Evolutionary conservation across 2,113 vertebrate species (phyloP).

Genomic region (Chrysochloris asiatica): DNA sequence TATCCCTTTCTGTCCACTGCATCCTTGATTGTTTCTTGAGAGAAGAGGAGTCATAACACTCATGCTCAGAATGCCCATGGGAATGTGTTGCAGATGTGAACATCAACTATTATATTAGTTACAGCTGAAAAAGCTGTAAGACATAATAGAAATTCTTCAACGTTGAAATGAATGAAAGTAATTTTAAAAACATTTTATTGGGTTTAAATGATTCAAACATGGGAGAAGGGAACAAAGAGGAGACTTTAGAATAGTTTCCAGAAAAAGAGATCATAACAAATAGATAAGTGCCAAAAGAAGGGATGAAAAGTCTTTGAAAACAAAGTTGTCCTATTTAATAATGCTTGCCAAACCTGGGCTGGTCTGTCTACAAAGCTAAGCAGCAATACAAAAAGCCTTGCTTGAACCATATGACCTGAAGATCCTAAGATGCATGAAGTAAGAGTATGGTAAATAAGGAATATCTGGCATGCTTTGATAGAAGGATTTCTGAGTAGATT

Average conservation of each 20-base stretch:
- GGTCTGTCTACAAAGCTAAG: not conserved
- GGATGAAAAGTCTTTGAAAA: not conserved
- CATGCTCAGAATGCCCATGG: not conserved
- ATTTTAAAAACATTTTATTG: not conserved
- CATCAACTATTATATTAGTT: not conserved
- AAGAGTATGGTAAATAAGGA: not conserved
- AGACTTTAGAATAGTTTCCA: not conserved
- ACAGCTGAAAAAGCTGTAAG: not conserved
- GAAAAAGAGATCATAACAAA: not conserved
- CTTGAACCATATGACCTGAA: not conserved
- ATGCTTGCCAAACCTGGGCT: not conserved
- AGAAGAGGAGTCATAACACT: constrained; percentile 23
- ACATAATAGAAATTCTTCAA: not conserved
- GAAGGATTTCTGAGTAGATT: not conserved
- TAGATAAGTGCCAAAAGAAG: not conserved
- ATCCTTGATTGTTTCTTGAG: constrained; percentile 35
- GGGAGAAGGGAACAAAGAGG: not conserved
- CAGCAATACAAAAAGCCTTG: not conserved
- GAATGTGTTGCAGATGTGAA: not conserved
- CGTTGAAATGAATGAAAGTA: constrained; percentile 5
- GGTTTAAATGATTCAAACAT: not conserved
- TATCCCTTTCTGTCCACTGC: not conserved
- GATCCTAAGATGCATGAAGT: not conserved
- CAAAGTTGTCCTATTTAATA: not conserved
- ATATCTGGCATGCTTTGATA: not conserved